These are phyloP conservation scores for Hyposmocoma kahamanoa DNA, from an alignment of 1,140 invertebrate species.

Conservation along the genomic window DNA sequence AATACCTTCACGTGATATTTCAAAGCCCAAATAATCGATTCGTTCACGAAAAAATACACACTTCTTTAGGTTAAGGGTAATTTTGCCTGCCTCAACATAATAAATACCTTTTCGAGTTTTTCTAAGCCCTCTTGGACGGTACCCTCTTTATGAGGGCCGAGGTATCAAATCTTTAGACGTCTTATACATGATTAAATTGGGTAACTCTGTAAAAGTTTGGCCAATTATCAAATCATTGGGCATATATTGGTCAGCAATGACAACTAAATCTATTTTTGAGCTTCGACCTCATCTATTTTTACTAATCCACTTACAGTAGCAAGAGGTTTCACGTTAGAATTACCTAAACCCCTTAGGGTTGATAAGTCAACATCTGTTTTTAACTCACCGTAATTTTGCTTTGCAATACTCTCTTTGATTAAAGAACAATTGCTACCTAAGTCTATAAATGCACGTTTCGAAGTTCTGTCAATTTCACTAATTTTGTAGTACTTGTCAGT, in stretches of 20 bases:
- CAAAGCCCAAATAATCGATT: background rate
- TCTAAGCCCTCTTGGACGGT: background rate
- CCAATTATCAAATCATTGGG: background rate
- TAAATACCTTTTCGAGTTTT: background rate
- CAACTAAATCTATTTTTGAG: background rate
- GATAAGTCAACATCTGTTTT: background rate
- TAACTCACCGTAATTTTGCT: background rate
- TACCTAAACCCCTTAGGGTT: background rate
- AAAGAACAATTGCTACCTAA: slow-evolving; percentile 1
- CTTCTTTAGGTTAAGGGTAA: background rate
- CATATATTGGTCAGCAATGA: slow-evolving; percentile 1
- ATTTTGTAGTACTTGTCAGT: slow-evolving; percentile 1
- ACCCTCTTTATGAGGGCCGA: too few species aligned
- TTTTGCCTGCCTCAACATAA: background rate
- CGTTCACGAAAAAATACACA: background rate
- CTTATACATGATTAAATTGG: background rate
- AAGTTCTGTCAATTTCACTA: background rate
- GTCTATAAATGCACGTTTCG: slow-evolving; percentile 1
- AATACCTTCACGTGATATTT: background rate
- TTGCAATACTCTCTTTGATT: background rate
- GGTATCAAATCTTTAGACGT: too few species aligned
- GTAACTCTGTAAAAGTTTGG: slow-evolving; percentile 4
- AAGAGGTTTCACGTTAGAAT: slow-evolving; percentile 1
- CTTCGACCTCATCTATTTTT: background rate
- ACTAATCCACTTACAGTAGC: background rate